These are phyloP conservation scores for Bradynema listronoti DNA, from an alignment of 1,140 invertebrate species.

Conservation along the genomic window DNA sequence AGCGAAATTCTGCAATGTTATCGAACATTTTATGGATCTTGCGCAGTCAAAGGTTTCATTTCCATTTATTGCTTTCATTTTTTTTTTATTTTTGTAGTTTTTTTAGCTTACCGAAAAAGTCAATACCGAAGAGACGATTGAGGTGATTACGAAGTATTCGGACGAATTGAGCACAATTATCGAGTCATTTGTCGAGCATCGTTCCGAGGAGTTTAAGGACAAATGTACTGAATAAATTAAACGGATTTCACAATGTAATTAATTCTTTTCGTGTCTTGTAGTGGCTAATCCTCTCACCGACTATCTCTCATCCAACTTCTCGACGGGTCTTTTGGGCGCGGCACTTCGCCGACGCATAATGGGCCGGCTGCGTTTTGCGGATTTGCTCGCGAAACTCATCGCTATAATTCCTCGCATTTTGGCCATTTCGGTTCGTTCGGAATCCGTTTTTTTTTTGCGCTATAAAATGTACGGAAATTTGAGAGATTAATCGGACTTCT, in stretches of 20 bases:
- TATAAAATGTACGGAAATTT: too few relatives aligned
- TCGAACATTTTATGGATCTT: neutral
- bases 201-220: constrained; percentile 5
- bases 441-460: neutral
- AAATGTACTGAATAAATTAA: constrained; percentile 28
- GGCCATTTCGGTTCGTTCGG: constrained; percentile 24
- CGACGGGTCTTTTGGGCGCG: constrained; percentile 22
- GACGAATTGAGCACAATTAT: constrained; percentile 30
- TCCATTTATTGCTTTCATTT: neutral
- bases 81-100: constrained; percentile 16
- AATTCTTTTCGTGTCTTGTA: constrained; percentile 27
- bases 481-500: neutral
- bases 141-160: constrained; percentile 15
- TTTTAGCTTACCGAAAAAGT: constrained; percentile 8
- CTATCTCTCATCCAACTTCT: constrained; percentile 29
- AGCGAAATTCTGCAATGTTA: constrained; percentile 18
- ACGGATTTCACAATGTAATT: neutral
- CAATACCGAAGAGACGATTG: neutral
- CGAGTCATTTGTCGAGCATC: constrained; percentile 21
- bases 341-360: constrained; percentile 29
- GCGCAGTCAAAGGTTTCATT: constrained; percentile 6
- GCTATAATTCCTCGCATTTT: constrained; percentile 26
- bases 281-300: constrained; percentile 22
- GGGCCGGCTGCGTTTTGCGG: constrained; percentile 27
- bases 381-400: constrained; percentile 24